Percentiles rank a stretch among this genome's conserved stretches.
Conservation (phyloP, 2,113 vertebrate genomes). For the Psammodynastes pulverulentus region DNA sequence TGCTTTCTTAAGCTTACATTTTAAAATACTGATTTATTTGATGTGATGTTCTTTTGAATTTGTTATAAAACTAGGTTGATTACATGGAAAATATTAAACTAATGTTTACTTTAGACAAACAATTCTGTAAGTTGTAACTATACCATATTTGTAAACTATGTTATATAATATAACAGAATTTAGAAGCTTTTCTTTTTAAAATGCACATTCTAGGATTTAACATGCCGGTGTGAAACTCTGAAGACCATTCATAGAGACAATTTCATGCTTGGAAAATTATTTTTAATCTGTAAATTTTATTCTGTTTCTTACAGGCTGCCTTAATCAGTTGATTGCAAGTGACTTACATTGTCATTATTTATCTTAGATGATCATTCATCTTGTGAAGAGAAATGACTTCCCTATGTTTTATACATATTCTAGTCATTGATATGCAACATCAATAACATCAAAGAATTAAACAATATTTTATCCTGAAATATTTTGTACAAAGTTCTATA, state of each 20-base stretch:
- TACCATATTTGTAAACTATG: neutral
- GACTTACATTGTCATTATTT: neutral
- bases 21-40: neutral
- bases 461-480: neutral
- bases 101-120: too few relatives aligned
- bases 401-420: neutral
- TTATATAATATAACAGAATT: neutral
- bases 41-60: neutral
- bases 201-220: neutral
- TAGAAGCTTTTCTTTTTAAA: neutral
- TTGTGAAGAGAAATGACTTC: neutral
- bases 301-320: neutral
- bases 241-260: neutral
- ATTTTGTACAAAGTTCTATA: neutral
- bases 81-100: neutral
- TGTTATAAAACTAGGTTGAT: neutral
- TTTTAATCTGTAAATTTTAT: neutral
- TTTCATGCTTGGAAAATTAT: neutral
- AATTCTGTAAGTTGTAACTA: neutral
- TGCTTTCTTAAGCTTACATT: neutral
- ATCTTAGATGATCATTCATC: neutral
- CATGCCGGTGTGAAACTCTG: neutral
- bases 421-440: conserved; percentile 2
- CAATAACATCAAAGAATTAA: neutral
- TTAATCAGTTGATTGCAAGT: neutral